These are phyloP conservation scores for Hypotaenidia okinawae DNA, from an alignment of 2,797 vertebrate species.

Conservation along the genomic window DNA sequence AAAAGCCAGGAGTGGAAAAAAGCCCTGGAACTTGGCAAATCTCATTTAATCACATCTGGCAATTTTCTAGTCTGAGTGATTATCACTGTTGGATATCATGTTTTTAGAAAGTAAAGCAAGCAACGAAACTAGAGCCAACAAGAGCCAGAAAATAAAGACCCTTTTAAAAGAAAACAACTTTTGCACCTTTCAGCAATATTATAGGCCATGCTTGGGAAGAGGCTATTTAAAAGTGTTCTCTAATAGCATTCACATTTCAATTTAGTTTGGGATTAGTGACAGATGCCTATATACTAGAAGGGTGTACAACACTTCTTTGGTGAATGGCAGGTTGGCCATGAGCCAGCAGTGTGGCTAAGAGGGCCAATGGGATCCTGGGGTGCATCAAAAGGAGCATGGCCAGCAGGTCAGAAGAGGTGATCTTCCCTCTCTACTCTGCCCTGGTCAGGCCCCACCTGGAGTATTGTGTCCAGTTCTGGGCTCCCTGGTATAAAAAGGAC, in stretches of 20 bases:
- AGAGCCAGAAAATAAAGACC: conserved; percentile 28
- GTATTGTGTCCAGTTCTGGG: too few relatives aligned
- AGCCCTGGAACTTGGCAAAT: conserved; percentile 51
- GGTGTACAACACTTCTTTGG: background rate
- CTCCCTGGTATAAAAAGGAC: too few relatives aligned
- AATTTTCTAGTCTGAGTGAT: conserved; percentile 54
- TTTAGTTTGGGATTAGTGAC: background rate
- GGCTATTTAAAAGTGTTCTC: background rate
- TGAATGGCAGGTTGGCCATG: too few relatives aligned
- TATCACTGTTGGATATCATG: conserved; percentile 48
- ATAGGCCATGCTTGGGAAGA: background rate
- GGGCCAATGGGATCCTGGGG: too few relatives aligned
- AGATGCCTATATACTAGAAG: background rate
- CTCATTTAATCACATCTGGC: conserved; percentile 71
- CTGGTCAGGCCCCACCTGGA: too few relatives aligned
- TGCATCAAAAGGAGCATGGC: too few relatives aligned
- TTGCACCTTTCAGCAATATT: background rate
- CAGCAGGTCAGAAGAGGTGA: too few relatives aligned
- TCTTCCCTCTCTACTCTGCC: too few relatives aligned
- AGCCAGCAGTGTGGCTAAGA: too few relatives aligned
- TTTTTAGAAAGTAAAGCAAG: conserved; percentile 45
- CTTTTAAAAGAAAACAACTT: background rate
- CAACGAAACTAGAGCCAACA: conserved; percentile 49
- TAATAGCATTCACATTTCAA: background rate
- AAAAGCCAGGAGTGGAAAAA: conserved; percentile 29